Conservation (phyloP, 2,888 invertebrate genomes). For the Folsomia manolachei region DNA sequence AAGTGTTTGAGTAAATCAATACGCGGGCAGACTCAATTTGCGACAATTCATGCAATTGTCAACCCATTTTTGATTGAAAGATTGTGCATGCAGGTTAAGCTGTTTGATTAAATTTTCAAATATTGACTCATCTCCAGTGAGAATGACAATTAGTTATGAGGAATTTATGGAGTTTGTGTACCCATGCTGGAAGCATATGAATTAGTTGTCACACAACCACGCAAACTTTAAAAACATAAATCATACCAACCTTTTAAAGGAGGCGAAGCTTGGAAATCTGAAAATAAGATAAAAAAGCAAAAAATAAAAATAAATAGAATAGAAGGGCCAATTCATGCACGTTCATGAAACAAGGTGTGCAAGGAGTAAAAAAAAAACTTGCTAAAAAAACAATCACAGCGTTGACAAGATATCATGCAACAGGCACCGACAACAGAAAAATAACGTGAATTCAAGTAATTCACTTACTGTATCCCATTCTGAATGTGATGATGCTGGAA, state of each 20-base stretch:
- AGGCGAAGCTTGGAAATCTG: conserved; percentile 22
- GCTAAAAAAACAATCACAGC: conserved; percentile 10
- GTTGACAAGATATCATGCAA: background rate
- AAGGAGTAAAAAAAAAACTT: conserved; percentile 17
- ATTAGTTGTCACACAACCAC: too few relatives aligned
- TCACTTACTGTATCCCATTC: conserved; percentile 50
- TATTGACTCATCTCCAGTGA: too few relatives aligned
- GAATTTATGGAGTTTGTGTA: too few relatives aligned
- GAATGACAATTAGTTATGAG: too few relatives aligned
- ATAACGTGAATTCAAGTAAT: conserved; percentile 1
- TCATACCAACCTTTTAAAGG: conserved; percentile 15
- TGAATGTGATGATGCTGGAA: conserved; percentile 58
- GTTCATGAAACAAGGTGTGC: background rate
- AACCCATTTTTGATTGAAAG: too few relatives aligned
- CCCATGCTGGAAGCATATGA: too few relatives aligned
- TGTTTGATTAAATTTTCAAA: too few relatives aligned
- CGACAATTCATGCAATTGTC: too few relatives aligned
- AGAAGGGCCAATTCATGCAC: background rate
- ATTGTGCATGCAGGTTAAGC: too few relatives aligned
- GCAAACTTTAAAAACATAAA: too few relatives aligned
- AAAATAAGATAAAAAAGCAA: conserved; percentile 10
- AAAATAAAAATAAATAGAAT: conserved; percentile 11
- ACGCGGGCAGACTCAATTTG: too few relatives aligned
- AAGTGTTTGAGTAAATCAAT: too few relatives aligned
- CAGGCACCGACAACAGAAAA: conserved; percentile 5